Percentiles rank a stretch among this genome's conserved stretches.
Evolutionary conservation across 1,140 invertebrate species (phyloP).

Genomic region (Eueides isabella): DNA sequence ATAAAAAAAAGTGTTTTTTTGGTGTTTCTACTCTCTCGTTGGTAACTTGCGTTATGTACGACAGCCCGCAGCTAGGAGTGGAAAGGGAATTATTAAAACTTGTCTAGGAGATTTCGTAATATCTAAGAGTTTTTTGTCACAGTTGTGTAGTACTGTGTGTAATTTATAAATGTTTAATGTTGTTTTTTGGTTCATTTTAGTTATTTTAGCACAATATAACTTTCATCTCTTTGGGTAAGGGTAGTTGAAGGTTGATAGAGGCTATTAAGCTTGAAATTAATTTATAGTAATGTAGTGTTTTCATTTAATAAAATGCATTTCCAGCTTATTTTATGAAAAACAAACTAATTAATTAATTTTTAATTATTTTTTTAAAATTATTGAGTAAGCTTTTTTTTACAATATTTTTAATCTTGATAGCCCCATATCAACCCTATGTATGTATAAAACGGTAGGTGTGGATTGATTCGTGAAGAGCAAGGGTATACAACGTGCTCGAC

Average conservation of each 20-base stretch:
- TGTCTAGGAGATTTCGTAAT: background rate
- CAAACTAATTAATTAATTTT: background rate
- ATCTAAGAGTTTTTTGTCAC: background rate
- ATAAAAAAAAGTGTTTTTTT: background rate
- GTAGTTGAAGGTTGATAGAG: background rate
- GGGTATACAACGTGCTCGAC: conserved; percentile 51
- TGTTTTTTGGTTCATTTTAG: background rate
- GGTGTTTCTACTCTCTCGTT: background rate
- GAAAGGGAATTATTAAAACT: background rate
- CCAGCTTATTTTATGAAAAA: no score
- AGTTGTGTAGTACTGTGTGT: conserved; percentile 16
- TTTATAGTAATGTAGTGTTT: no score
- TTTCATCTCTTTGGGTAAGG: conserved; percentile 1
- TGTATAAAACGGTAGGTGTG: background rate
- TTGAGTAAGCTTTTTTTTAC: background rate
- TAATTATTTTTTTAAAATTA: background rate
- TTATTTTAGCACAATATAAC: conserved; percentile 5
- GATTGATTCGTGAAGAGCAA: conserved; percentile 42
- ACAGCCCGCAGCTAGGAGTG: conserved; percentile 59
- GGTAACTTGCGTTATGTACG: conserved; percentile 47
- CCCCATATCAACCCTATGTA: conserved; percentile 11
- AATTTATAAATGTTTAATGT: conserved; percentile 5
- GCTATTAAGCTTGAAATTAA: background rate
- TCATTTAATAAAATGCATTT: no score
- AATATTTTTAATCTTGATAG: background rate